Percentiles rank a stretch among this genome's conserved stretches.
Conservation (phyloP, 1,140 invertebrate genomes). For the Brachionus calyciflorus region DNA sequence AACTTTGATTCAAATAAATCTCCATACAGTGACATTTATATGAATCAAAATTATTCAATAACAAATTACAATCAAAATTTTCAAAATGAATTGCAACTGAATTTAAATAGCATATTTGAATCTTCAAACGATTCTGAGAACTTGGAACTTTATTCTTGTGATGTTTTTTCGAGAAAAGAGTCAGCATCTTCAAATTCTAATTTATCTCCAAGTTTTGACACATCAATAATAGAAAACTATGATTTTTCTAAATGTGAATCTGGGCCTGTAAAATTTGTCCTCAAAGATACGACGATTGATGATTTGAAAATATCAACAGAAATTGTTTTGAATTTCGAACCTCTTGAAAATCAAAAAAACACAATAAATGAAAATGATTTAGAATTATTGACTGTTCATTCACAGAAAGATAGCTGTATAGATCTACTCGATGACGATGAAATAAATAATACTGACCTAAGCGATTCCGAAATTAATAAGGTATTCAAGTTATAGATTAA, state of each 20-base stretch:
- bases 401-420: not conserved
- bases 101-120: slow-evolving; percentile 3
- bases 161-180: no score
- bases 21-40: no score
- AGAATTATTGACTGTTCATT: no score
- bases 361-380: not conserved
- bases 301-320: not conserved
- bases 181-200: not conserved
- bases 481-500: no score
- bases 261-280: not conserved
- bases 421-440: not conserved
- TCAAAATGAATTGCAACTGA: not conserved
- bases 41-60: no score
- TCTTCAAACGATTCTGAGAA: not conserved
- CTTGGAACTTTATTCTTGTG: no score
- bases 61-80: not conserved
- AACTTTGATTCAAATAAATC: no score
- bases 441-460: not conserved
- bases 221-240: not conserved
- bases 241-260: not conserved
- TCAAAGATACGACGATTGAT: not conserved
- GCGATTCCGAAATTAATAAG: not conserved
- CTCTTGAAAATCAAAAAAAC: not conserved
- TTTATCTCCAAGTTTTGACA: not conserved
- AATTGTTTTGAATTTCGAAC: not conserved